Conservation (phyloP, 1,140 invertebrate genomes). For the Heliothis subflexa region DNA sequence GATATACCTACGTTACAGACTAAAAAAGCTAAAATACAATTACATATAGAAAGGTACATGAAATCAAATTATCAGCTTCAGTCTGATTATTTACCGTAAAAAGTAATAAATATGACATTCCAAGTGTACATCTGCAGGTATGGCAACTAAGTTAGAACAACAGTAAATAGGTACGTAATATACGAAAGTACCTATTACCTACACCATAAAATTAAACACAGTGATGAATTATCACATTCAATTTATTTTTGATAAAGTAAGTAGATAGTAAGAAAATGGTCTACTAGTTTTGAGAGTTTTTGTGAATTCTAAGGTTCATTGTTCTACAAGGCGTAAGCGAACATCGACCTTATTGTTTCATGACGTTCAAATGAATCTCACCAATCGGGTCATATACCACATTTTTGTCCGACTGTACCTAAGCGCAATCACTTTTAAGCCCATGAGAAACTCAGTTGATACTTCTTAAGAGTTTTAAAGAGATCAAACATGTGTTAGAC, state of each 20-base stretch:
- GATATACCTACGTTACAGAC: neutral
- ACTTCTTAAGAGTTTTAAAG: no score
- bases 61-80: slow-evolving; percentile 22
- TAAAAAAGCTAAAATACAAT: neutral
- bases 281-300: no score
- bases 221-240: neutral
- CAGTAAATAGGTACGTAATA: slow-evolving; percentile 6
- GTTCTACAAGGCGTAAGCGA: no score
- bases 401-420: no score
- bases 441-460: no score
- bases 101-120: neutral
- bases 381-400: no score
- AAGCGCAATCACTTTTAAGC: no score
- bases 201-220: neutral
- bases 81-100: slow-evolving; percentile 1
- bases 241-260: neutral
- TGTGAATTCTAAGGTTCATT: no score
- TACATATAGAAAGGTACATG: neutral
- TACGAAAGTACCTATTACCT: neutral
- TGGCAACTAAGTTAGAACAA: slow-evolving; percentile 1
- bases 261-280: no score
- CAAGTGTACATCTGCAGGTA: neutral
- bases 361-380: no score
- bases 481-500: no score
- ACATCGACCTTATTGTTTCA: no score